phyloP scores from a whole-genome alignment of 2,113 vertebrate species.

The Gymnocephalus cernua region DNA sequence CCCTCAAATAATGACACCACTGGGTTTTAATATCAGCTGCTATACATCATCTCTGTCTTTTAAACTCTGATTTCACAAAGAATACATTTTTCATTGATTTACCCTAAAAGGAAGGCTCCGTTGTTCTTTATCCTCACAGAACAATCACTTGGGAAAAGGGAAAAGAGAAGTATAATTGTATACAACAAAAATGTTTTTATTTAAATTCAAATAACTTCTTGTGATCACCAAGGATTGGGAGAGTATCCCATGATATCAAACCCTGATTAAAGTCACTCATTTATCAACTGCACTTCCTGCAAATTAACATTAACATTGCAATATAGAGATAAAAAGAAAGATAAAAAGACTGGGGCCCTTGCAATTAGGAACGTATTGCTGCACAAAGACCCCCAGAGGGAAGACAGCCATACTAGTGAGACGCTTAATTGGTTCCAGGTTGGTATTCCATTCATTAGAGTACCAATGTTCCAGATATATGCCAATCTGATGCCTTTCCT shows the following conservation, averaged over 20 bases:
- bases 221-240: conserved; percentile 27
- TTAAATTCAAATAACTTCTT: conserved; percentile 22
- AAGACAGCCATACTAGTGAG: conserved; percentile 54
- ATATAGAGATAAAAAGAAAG: conserved; percentile 66
- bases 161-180: conserved; percentile 2
- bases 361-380: conserved; percentile 78
- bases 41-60: conserved; percentile 57
- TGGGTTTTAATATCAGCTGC: conserved; percentile 65
- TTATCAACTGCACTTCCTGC: conserved; percentile 62
- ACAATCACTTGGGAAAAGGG: conserved; percentile 5
- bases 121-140: conserved; percentile 15
- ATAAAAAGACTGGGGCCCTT: conserved; percentile 54
- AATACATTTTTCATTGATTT: conserved; percentile 56
- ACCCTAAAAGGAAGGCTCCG: not conserved
- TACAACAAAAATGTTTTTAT: not conserved
- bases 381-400: conserved; percentile 73
- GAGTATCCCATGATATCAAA: conserved; percentile 35
- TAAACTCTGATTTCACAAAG: conserved; percentile 56
- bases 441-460: conserved; percentile 62
- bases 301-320: conserved; percentile 72
- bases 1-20: conserved; percentile 65
- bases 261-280: conserved; percentile 65
- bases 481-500: conserved; percentile 40
- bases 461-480: conserved; percentile 15
- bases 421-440: conserved; percentile 75